Percentiles rank a stretch among this genome's conserved stretches.
Evolutionary conservation across 2,113 vertebrate genomes (phyloP).

Genomic region (Neoarius graeffei): DNA sequence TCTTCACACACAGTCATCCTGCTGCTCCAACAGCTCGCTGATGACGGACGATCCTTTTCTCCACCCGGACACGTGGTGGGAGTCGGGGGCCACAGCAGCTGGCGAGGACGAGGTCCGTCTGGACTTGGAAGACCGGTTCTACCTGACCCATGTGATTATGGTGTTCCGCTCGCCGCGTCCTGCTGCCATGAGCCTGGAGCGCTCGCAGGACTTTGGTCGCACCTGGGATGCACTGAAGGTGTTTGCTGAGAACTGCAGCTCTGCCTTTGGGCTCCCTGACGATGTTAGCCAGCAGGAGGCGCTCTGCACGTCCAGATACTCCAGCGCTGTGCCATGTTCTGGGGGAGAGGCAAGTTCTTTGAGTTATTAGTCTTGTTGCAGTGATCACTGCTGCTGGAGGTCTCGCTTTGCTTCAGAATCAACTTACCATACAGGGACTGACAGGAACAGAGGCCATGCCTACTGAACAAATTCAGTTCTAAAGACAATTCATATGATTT

Average conservation of each 20-base stretch:
- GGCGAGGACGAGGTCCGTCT: conserved; percentile 79
- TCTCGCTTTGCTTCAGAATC: neutral
- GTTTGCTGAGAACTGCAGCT: conserved; percentile 82
- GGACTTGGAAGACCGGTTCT: conserved; percentile 82
- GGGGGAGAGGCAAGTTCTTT: conserved; percentile 81
- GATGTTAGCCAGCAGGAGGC: conserved; percentile 75
- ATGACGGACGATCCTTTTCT: conserved; percentile 85
- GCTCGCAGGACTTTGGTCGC: conserved; percentile 80
- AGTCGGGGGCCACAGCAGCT: conserved; percentile 70
- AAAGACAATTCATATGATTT: neutral
- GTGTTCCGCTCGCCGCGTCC: conserved; percentile 85
- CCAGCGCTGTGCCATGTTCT: conserved; percentile 75
- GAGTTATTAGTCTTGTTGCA: neutral
- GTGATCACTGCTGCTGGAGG: neutral
- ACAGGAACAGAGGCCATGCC: neutral
- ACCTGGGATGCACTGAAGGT: conserved; percentile 83
- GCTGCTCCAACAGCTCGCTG: conserved; percentile 46
- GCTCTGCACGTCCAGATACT: conserved; percentile 85
- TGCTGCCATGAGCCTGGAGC: conserved; percentile 82
- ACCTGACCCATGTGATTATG: conserved; percentile 81
- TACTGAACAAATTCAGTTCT: neutral
- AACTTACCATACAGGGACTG: neutral
- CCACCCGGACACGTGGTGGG: conserved; percentile 84
- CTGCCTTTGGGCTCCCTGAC: conserved; percentile 79
- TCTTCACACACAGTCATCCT: conserved; percentile 65